These are phyloP conservation scores for Medauroidea extradentata DNA, from an alignment of 1,140 invertebrate species.

Conservation along the genomic window DNA sequence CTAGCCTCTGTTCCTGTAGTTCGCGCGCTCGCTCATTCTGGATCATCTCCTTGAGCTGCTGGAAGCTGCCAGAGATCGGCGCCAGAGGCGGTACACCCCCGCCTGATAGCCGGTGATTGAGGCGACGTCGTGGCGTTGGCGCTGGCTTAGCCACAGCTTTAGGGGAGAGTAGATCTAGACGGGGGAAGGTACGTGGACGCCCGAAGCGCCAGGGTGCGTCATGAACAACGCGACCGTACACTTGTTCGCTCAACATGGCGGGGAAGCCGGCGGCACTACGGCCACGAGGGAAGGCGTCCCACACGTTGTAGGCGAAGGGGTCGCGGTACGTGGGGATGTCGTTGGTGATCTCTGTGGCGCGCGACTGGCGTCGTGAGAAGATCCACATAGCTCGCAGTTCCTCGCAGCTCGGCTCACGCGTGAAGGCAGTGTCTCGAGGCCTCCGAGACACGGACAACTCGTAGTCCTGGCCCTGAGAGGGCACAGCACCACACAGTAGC, in stretches of 20 bases:
- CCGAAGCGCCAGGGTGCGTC: neutral
- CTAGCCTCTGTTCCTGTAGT: slow-evolving; percentile 54
- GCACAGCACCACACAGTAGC: slow-evolving; percentile 29
- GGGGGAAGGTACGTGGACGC: slow-evolving; percentile 3
- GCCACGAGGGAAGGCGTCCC: slow-evolving; percentile 51
- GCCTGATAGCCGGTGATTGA: slow-evolving; percentile 12
- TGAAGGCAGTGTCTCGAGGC: slow-evolving; percentile 31
- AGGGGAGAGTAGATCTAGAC: slow-evolving; percentile 13
- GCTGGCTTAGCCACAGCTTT: slow-evolving; percentile 47
- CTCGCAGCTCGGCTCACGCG: slow-evolving; percentile 73
- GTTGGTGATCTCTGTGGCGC: slow-evolving; percentile 78
- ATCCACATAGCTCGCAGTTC: slow-evolving; percentile 87
- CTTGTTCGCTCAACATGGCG: slow-evolving; percentile 10
- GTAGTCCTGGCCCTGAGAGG: slow-evolving; percentile 29
- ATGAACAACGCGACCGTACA: slow-evolving; percentile 57
- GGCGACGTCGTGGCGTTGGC: slow-evolving; percentile 43
- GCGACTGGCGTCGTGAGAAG: slow-evolving; percentile 81
- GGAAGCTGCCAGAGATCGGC: slow-evolving; percentile 59
- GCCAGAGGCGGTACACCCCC: slow-evolving; percentile 23
- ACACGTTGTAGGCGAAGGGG: slow-evolving; percentile 74
- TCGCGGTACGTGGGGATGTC: slow-evolving; percentile 75
- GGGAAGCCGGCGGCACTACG: neutral
- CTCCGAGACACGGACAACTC: slow-evolving; percentile 37
- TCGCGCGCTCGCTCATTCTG: slow-evolving; percentile 61
- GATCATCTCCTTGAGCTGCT: slow-evolving; percentile 56